A percentile compares a stretch with the other conserved stretches of the same genome.
Conservation (phyloP, 2,113 vertebrate species). For the Peucedramus taeniatus region DNA sequence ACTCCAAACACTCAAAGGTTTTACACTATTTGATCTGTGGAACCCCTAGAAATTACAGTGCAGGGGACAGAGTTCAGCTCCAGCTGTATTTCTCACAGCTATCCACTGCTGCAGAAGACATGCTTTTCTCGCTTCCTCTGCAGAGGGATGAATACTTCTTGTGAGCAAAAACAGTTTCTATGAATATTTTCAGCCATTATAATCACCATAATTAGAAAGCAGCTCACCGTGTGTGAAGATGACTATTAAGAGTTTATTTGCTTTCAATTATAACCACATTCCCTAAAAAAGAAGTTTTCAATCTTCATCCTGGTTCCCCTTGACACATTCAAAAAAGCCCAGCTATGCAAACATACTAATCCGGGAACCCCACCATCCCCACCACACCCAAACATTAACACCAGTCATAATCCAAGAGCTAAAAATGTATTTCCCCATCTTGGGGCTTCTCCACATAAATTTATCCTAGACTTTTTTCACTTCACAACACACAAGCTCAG, state of each 20-base stretch:
- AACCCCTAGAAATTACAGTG: neutral
- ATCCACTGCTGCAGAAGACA: neutral
- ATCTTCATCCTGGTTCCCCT: neutral
- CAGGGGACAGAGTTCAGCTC: neutral
- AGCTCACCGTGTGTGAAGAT: neutral
- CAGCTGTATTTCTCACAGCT: neutral
- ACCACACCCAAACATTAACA: constrained; percentile 47
- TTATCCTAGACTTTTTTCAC: neutral
- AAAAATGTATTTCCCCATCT: constrained; percentile 23
- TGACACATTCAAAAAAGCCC: constrained; percentile 27
- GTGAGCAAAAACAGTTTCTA: neutral
- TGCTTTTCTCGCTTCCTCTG: neutral
- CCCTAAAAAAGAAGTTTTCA: constrained; percentile 33
- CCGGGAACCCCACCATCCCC: neutral
- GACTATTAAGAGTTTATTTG: constrained; percentile 44
- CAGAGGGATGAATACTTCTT: neutral
- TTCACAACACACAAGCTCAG: neutral
- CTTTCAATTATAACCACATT: constrained; percentile 37
- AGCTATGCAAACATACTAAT: constrained; percentile 49
- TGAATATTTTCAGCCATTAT: constrained; percentile 29
- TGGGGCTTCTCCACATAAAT: neutral
- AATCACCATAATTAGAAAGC: constrained; percentile 12
- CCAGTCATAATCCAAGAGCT: constrained; percentile 44
- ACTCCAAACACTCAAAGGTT: neutral
- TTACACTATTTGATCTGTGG: neutral